A percentile compares a stretch with the other conserved stretches of the same genome.
These are phyloP conservation scores for Slavum lentiscoides DNA, from an alignment of 2,888 invertebrate genomes.

Conservation along the genomic window DNA sequence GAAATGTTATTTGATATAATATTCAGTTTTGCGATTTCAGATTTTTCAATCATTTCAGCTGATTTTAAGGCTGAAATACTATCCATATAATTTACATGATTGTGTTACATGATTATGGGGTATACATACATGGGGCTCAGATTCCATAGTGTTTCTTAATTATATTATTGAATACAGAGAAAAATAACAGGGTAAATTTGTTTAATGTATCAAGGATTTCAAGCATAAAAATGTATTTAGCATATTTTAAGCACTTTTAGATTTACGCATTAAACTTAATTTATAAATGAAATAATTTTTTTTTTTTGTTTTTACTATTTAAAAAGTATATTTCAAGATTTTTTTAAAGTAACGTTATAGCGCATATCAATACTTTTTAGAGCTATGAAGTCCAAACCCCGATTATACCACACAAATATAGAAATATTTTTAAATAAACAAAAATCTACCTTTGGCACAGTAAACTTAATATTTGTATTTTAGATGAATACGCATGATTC, in stretches of 20 bases:
- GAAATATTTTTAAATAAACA: background rate
- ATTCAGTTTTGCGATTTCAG: constrained; percentile 18
- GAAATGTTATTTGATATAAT: background rate
- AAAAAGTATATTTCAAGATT: no score
- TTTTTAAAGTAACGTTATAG: no score
- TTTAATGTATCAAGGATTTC: background rate
- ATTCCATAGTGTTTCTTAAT: no score
- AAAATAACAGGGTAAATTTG: no score
- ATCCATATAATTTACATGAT: background rate
- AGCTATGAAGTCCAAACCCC: no score
- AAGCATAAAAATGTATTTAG: no score
- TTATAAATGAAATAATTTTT: background rate
- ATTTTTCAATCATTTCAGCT: background rate
- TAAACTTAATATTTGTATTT: constrained; percentile 2
- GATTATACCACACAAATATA: background rate
- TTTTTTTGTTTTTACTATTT: no score
- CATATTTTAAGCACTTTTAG: no score
- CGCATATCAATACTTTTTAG: no score
- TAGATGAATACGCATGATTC: background rate
- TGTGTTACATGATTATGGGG: background rate
- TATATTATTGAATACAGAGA: no score
- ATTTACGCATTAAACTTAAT: no score
- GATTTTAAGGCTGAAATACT: constrained; percentile 20
- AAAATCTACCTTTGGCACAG: constrained; percentile 20
- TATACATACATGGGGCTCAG: background rate